A percentile compares a stretch with the other conserved stretches of the same genome.
Conservation (phyloP, 2,888 invertebrate genomes). For the Pediacus dermestoides region DNA sequence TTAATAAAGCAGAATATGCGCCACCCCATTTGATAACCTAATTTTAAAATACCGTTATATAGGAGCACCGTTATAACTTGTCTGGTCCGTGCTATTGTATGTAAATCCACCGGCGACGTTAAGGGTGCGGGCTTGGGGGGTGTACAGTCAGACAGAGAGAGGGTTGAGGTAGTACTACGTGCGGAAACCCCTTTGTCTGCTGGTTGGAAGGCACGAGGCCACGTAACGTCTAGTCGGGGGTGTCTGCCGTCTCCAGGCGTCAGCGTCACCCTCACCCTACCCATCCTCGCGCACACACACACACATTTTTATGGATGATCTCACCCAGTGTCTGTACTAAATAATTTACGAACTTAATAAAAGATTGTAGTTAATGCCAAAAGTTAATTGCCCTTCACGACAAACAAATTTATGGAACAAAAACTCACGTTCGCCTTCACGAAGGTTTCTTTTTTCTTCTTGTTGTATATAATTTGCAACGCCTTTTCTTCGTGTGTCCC, state of each 20-base stretch:
- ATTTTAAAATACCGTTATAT: slow-evolving; percentile 4
- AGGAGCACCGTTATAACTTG: slow-evolving; percentile 4
- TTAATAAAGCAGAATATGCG: no score
- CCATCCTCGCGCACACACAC: slow-evolving; percentile 1
- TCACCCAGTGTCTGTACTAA: no score
- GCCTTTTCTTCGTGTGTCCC: no score
- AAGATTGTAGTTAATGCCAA: no score
- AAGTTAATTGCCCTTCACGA: no score
- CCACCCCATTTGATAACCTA: slow-evolving; percentile 1
- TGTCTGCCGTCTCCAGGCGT: slow-evolving; percentile 6
- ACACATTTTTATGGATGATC: no score
- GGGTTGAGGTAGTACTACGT: slow-evolving; percentile 15
- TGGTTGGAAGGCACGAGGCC: slow-evolving; percentile 28
- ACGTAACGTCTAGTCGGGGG: slow-evolving; percentile 28
- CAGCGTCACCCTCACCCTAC: slow-evolving; percentile 5
- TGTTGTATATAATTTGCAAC: no score
- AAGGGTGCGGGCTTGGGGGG: no score
- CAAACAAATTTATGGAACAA: no score
- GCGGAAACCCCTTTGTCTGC: slow-evolving; percentile 31
- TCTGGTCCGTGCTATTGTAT: neutral
- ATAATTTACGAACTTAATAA: no score
- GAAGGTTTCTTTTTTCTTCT: no score
- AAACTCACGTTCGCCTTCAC: no score
- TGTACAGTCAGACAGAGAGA: neutral
- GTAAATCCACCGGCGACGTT: slow-evolving; percentile 4